Percentiles rank a stretch among this genome's conserved stretches.
phyloP scores from a whole-genome alignment of 2,113 vertebrate genomes.

The Cyphomyrus plagiostoma region DNA sequence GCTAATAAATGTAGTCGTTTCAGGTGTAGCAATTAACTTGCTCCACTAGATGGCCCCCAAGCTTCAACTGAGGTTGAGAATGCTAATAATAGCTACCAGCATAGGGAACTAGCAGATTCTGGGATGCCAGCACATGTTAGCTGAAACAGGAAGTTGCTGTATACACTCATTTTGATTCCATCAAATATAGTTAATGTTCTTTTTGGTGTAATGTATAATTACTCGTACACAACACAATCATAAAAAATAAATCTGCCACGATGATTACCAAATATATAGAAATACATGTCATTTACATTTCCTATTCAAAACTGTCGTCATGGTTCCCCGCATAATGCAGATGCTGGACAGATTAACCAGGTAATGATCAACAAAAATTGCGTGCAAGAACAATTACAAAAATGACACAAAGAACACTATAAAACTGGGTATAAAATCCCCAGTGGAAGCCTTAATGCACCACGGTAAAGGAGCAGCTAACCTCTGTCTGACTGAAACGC shows the following conservation, averaged over 20 bases:
- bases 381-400: not conserved
- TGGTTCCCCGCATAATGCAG: not conserved
- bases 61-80: not conserved
- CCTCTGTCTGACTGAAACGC: not conserved
- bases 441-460: not conserved
- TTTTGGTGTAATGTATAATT: not conserved
- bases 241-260: not conserved
- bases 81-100: not conserved
- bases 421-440: not conserved
- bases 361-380: not conserved
- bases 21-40: not conserved
- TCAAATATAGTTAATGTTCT: not conserved
- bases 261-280: not conserved
- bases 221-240: not conserved
- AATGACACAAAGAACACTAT: not conserved
- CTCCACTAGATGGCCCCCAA: conserved; percentile 19
- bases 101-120: not conserved
- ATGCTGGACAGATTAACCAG: not conserved
- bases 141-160: not conserved
- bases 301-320: not conserved
- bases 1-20: not conserved
- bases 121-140: not conserved
- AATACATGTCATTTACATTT: not conserved
- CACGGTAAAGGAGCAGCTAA: not conserved
- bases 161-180: not conserved